Evolutionary conservation across 1,140 invertebrate genomes (phyloP).

Genomic region (Drosophila simulans): DNA sequence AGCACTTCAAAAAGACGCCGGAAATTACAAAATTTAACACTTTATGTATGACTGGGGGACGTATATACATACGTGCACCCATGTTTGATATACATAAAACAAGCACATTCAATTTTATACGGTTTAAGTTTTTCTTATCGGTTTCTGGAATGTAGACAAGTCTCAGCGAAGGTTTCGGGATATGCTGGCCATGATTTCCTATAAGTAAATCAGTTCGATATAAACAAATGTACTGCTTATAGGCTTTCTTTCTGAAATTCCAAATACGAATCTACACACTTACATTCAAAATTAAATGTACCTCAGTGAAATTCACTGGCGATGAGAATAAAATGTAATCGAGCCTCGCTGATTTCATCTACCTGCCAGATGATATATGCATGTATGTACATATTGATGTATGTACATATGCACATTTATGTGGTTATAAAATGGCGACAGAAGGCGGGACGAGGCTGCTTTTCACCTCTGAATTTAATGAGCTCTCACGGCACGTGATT

Average conservation of each 20-base stretch:
- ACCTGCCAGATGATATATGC: not conserved
- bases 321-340: conserved; percentile 8
- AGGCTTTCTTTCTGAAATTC: too few species aligned
- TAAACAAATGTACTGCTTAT: too few species aligned
- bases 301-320: conserved; percentile 1
- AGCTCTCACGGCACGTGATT: conserved; percentile 55
- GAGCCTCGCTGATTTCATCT: conserved; percentile 22
- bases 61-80: too few species aligned
- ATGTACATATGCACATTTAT: conserved; percentile 5
- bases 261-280: not conserved
- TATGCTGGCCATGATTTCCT: conserved; percentile 35
- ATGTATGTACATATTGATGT: too few species aligned
- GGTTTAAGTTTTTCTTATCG: too few species aligned
- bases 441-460: conserved; percentile 38
- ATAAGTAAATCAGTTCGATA: not conserved
- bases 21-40: conserved; percentile 26
- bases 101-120: too few species aligned
- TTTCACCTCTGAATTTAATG: conserved; percentile 61
- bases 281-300: not conserved
- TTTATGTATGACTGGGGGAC: not conserved
- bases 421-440: conserved; percentile 28
- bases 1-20: conserved; percentile 8
- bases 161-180: conserved; percentile 31
- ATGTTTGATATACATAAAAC: too few species aligned
- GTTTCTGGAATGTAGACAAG: conserved; percentile 19